Base-by-base conservation (phyloP, 2,888 invertebrate genomes). In the Ectemnius cavifrons region DNA sequence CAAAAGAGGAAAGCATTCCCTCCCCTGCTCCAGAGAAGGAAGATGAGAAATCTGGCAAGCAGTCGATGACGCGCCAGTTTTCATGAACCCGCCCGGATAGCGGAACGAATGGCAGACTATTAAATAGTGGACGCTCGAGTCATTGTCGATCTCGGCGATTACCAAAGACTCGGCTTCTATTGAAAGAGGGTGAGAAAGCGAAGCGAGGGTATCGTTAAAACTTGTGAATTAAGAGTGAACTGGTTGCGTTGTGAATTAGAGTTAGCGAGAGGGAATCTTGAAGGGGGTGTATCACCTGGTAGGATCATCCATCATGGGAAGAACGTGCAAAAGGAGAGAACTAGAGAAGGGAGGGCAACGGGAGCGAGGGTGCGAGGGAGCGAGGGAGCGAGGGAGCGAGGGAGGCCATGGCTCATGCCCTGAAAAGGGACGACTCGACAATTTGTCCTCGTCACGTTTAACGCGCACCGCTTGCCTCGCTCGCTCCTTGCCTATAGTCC, bases 391-490 rank as follows among this genome's bases (percentile, higher is more conserved):
- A 28, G 49, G 3, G 16, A 16, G 60, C 27, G 83, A 83, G 84
- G 79, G 82, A 83, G 81, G 61, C 58, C 16, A 16, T 23, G 37
- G 37, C 37, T 52, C n/a, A 4, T 2, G n/a, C 27, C 57, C 60
- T 57, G 52, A 68, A 79, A 23, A 78, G 77, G 79, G 79, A 77
- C 76, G 64, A 63, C 63, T 74, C 79, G 58, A 72, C 82, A 85
- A 88, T 88, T 88, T 88, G 88, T 88, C 84, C 84, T 80, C 83
- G 88, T 88, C 88, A 86, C 84, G 84, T 86, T 85, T 71, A 63
- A 59, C 52, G 52, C 52, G 75, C 73, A 67, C 60, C 57, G 68
- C 68, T 63, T 45, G 58, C 58, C n/a, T 69, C 63, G 59, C 37
- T 6, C 5, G 37, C 37, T 37, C 8, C 37, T 11, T 1, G 37